Evolutionary conservation across 2,888 invertebrate genomes (phyloP).

Genomic region (Spodoptera exigua): DNA sequence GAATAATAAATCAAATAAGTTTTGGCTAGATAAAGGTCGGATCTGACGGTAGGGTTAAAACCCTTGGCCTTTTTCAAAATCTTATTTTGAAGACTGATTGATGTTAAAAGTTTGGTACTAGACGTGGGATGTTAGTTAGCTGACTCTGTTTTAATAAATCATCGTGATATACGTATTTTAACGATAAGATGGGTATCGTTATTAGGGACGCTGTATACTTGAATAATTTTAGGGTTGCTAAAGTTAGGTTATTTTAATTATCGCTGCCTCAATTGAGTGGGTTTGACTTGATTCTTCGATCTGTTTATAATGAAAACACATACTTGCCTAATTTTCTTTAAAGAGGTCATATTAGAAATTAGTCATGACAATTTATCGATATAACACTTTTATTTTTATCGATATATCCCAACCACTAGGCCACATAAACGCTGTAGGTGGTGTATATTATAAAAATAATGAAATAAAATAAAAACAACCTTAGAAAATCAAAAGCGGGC

Average conservation of each 20-base stretch:
- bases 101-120: conserved; percentile 29
- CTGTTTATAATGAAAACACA: too few species aligned
- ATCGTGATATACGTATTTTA: conserved; percentile 18
- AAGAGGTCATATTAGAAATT: too few species aligned
- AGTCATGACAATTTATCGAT: conserved; percentile 13
- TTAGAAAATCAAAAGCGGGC: conserved; percentile 50
- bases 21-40: conserved; percentile 29
- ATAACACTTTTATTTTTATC: conserved; percentile 2
- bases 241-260: too few species aligned
- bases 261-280: too few species aligned
- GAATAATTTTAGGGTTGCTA: too few species aligned
- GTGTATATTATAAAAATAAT: conserved; percentile 25
- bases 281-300: too few species aligned
- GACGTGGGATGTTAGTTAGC: conserved; percentile 7
- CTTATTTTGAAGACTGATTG: conserved; percentile 38
- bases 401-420: conserved; percentile 26
- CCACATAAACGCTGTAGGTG: conserved; percentile 28
- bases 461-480: conserved; percentile 27
- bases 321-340: too few species aligned
- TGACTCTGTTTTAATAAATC: conserved; percentile 27
- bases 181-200: conserved; percentile 6
- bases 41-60: conserved; percentile 35
- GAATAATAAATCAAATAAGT: conserved; percentile 45
- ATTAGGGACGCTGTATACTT: neutral
- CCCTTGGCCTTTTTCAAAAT: conserved; percentile 26